Percentiles rank a stretch among this genome's conserved stretches.
These are phyloP conservation scores for Rhagium mordax DNA, from an alignment of 2,888 invertebrate species.

Conservation along the genomic window DNA sequence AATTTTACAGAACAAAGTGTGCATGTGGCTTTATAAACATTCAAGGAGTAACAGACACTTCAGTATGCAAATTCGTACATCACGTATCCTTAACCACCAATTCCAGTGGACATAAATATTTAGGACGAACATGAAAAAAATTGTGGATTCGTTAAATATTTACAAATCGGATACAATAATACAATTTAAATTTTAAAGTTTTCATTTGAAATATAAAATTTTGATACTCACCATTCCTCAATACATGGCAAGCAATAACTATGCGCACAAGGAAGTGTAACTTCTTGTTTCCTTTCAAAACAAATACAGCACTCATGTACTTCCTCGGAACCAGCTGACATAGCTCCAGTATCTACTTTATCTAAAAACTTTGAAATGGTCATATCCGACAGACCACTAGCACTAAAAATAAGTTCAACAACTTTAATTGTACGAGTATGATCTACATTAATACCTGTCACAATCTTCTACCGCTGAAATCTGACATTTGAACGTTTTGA, in stretches of 20 bases:
- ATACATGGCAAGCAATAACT: conserved; percentile 81
- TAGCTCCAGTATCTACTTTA: conserved; percentile 52
- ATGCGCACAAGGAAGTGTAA: conserved; percentile 80
- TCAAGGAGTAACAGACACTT: too few relatives aligned
- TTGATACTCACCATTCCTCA: conserved; percentile 76
- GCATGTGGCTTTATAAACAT: too few relatives aligned
- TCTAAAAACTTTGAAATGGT: conserved; percentile 68
- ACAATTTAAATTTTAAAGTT: too few relatives aligned
- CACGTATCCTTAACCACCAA: too few relatives aligned
- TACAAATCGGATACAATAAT: too few relatives aligned
- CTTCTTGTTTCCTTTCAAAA: conserved; percentile 79
- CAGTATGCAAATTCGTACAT: too few relatives aligned
- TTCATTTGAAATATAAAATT: too few relatives aligned
- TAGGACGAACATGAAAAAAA: neutral
- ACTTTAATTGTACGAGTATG: neutral
- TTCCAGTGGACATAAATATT: too few relatives aligned
- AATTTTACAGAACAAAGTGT: too few relatives aligned
- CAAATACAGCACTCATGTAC: conserved; percentile 80
- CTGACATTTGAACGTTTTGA: conserved; percentile 73
- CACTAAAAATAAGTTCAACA: conserved; percentile 19
- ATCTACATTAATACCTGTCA: conserved; percentile 49
- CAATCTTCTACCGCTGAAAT: conserved; percentile 65
- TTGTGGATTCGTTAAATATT: too few relatives aligned
- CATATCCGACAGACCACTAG: conserved; percentile 49
- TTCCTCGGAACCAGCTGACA: conserved; percentile 53